These are phyloP conservation scores for Aricia artaxerxes DNA, from an alignment of 2,888 invertebrate species.

Conservation along the genomic window DNA sequence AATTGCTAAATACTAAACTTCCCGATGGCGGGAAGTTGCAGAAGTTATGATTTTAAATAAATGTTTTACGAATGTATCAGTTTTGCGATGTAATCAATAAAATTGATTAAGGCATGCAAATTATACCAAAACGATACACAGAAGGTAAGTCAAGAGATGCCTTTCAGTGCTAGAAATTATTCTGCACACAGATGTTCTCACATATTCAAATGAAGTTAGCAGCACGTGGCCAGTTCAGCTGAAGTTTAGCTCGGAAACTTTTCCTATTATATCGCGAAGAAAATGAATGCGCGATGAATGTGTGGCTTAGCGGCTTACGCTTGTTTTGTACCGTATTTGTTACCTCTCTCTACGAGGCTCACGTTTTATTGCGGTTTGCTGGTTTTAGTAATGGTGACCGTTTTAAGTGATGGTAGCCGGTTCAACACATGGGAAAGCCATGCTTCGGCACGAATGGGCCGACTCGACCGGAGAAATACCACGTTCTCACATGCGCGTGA, in stretches of 20 bases:
- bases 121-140: background rate
- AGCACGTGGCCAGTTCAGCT: background rate
- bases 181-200: background rate
- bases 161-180: background rate
- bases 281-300: background rate
- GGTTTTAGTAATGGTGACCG: too few relatives aligned
- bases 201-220: conserved; percentile 9
- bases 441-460: too few relatives aligned
- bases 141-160: background rate
- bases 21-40: too few relatives aligned
- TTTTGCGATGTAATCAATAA: too few relatives aligned
- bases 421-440: too few relatives aligned
- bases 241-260: background rate
- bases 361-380: background rate
- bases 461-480: too few relatives aligned
- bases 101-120: too few relatives aligned
- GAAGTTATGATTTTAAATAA: too few relatives aligned
- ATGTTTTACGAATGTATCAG: too few relatives aligned
- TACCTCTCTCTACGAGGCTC: background rate
- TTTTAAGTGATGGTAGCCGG: too few relatives aligned
- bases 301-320: background rate
- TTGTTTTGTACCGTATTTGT: conserved; percentile 2
- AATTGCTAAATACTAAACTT: too few relatives aligned
- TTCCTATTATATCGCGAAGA: background rate
- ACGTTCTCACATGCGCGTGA: too few relatives aligned